Evolutionary conservation across 2,113 vertebrate species (phyloP).

Genomic region (Camelus bactrianus): DNA sequence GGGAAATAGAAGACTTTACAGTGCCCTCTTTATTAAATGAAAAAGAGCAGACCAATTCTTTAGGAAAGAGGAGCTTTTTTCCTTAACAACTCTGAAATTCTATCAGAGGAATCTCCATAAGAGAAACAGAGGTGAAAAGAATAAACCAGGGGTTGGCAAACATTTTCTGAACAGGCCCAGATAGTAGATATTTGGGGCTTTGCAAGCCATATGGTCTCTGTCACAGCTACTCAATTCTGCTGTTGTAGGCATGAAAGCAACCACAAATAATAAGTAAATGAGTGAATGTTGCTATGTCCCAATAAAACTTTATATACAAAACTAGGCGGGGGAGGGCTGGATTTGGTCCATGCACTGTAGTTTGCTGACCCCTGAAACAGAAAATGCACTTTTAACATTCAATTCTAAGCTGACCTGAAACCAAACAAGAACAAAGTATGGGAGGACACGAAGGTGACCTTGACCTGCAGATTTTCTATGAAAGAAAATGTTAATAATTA

Average conservation of each 20-base stretch:
- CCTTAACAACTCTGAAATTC: slow-evolving; percentile 23
- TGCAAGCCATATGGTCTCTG: neutral
- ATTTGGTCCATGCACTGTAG: neutral
- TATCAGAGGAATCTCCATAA: neutral
- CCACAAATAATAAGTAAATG: neutral
- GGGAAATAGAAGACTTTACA: neutral
- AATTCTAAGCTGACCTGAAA: slow-evolving; percentile 27
- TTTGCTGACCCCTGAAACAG: neutral
- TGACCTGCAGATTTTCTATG: neutral
- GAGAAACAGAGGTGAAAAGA: neutral
- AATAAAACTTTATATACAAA: slow-evolving; percentile 54
- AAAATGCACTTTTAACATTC: slow-evolving; percentile 1
- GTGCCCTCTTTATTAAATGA: neutral
- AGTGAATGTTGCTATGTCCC: neutral
- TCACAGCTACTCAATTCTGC: neutral
- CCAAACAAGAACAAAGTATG: neutral
- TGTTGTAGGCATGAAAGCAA: neutral
- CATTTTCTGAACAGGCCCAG: neutral
- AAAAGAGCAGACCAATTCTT: neutral
- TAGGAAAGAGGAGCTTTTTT: neutral
- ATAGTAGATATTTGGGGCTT: neutral
- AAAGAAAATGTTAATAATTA: neutral
- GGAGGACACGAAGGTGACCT: neutral
- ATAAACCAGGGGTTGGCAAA: neutral
- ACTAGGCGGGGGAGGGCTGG: neutral